Conservation (phyloP, 2,888 invertebrate species). For the Drosophila diplacantha region DNA sequence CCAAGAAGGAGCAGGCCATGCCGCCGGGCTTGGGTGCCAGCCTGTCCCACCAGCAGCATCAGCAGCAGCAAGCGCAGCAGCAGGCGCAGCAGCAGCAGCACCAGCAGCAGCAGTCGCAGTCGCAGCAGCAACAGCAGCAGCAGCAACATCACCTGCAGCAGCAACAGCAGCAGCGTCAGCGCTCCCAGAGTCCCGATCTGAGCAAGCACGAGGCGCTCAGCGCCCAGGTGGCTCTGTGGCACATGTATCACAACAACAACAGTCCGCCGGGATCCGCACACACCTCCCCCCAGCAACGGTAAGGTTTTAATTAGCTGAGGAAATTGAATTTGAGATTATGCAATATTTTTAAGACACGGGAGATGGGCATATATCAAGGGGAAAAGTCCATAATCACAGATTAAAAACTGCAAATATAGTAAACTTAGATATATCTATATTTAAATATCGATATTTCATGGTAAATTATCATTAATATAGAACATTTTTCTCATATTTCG, state of each 20-base stretch:
- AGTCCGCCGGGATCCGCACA: slow-evolving; percentile 79
- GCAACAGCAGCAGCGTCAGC: slow-evolving; percentile 66
- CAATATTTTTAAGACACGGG: too few relatives aligned
- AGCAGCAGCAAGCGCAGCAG: slow-evolving; percentile 53
- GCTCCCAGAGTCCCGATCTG: slow-evolving; percentile 78
- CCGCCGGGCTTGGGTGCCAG: slow-evolving; percentile 42
- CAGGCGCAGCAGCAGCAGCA: slow-evolving; percentile 46
- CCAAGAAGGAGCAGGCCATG: slow-evolving; percentile 75
- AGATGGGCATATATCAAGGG: background rate
- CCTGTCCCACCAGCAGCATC: slow-evolving; percentile 58
- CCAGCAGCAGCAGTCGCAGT: slow-evolving; percentile 37
- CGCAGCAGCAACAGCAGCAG: slow-evolving; percentile 70
- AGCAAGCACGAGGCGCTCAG: slow-evolving; percentile 79
- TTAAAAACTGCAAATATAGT: background rate
- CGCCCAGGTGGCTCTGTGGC: slow-evolving; percentile 88
- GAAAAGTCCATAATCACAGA: background rate
- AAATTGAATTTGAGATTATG: background rate
- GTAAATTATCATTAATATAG: too few relatives aligned
- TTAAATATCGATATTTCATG: background rate
- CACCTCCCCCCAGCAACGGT: slow-evolving; percentile 79
- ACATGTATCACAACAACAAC: slow-evolving; percentile 86
- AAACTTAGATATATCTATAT: background rate
- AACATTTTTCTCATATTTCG: too few relatives aligned
- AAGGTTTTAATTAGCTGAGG: slow-evolving; percentile 6
- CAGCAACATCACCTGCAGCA: slow-evolving; percentile 53